phyloP scores from a whole-genome alignment of 2,888 invertebrate species.

The Thera obeliscata region DNA sequence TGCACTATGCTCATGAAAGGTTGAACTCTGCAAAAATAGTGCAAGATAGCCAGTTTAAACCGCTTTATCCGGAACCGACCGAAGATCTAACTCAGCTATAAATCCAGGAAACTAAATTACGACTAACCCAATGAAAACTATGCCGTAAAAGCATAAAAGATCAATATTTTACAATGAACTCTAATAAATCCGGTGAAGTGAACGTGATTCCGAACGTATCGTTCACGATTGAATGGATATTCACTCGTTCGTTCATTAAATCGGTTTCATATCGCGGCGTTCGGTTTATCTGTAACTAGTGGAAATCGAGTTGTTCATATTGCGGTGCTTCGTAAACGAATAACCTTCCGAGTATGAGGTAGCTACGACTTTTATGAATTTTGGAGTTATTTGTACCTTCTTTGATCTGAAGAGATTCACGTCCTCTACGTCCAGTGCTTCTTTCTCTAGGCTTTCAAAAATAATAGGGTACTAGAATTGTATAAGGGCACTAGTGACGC shows the following conservation, averaged over 20 bases:
- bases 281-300: conserved; percentile 53
- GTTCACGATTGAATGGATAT: conserved; percentile 69
- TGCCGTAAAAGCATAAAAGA: conserved; percentile 41
- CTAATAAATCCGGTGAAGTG: conserved; percentile 63
- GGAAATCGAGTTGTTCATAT: conserved; percentile 24
- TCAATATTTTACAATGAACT: conserved; percentile 44
- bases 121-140: conserved; percentile 30
- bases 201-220: conserved; percentile 62
- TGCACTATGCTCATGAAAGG: not conserved
- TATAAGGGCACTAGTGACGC: too few relatives aligned
- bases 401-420: too few relatives aligned
- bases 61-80: conserved; percentile 4
- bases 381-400: too few relatives aligned
- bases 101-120: conserved; percentile 29
- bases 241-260: conserved; percentile 66
- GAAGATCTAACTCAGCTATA: conserved; percentile 17
- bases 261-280: conserved; percentile 59
- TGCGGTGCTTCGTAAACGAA: conserved; percentile 15
- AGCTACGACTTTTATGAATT: too few relatives aligned
- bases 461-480: too few relatives aligned
- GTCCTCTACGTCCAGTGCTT: too few relatives aligned
- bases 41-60: conserved; percentile 1
- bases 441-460: too few relatives aligned
- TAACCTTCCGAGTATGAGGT: not conserved
- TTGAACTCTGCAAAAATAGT: conserved; percentile 7